phyloP scores from a whole-genome alignment of 2,113 vertebrate species.

The Gallinago jamesoni region DNA sequence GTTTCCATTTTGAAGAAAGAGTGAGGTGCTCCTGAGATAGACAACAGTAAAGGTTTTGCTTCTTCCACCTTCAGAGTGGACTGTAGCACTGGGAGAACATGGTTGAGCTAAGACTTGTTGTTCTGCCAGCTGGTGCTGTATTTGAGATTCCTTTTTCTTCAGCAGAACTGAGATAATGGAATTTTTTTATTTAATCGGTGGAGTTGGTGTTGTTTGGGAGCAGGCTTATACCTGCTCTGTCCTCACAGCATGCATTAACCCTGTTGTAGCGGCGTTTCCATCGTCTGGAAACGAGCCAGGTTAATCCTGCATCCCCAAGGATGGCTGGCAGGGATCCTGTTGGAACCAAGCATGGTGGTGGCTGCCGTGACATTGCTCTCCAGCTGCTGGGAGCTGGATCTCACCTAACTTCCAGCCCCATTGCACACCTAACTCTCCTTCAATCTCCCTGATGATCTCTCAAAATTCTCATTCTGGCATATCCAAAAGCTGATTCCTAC shows the following conservation, averaged over 20 bases:
- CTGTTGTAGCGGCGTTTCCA: neutral
- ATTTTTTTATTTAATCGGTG: neutral
- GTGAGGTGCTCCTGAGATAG: neutral
- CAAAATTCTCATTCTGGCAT: neutral
- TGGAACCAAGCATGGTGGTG: neutral
- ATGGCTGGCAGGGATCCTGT: neutral
- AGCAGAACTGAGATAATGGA: neutral
- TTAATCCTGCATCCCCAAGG: neutral
- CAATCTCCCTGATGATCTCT: neutral
- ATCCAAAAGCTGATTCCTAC: neutral
- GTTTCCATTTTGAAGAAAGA: neutral
- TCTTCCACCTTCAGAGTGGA: neutral
- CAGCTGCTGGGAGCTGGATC: rapidly evolving
- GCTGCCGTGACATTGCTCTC: no score
- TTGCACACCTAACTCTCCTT: neutral
- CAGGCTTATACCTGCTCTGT: neutral
- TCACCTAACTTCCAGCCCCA: neutral
- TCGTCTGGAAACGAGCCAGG: rapidly evolving
- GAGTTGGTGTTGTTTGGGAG: rapidly evolving
- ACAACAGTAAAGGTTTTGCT: neutral
- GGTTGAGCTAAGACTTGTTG: neutral
- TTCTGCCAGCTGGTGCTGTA: neutral
- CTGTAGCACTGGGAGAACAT: neutral
- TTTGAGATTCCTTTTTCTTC: neutral
- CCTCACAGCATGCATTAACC: neutral